These are phyloP conservation scores for Rhizoglyphus robini DNA, from an alignment of 1,140 invertebrate genomes.

Conservation along the genomic window DNA sequence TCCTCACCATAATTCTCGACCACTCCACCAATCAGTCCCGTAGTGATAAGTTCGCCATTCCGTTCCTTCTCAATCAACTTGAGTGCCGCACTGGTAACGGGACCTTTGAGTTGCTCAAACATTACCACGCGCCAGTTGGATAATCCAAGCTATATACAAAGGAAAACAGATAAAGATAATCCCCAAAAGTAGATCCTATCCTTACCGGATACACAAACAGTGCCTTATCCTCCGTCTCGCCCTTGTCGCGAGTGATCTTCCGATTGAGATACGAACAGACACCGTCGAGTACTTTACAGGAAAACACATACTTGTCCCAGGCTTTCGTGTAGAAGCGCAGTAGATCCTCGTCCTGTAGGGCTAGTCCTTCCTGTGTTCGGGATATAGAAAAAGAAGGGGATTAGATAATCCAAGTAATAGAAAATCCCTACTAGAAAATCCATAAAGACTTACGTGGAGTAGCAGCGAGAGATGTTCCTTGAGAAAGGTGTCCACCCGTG, in stretches of 20 bases:
- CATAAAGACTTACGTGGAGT: conserved; percentile 39
- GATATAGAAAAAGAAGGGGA: neutral
- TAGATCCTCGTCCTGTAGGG: conserved; percentile 70
- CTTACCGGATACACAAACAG: no score
- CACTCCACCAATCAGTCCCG: conserved; percentile 84
- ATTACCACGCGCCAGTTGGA: conserved; percentile 95
- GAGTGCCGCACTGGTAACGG: conserved; percentile 89
- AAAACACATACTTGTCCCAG: conserved; percentile 98
- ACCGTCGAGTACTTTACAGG: conserved; percentile 89
- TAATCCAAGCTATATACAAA: conserved; percentile 61
- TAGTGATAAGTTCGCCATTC: conserved; percentile 92
- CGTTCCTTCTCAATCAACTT: conserved; percentile 90
- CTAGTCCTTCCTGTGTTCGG: conserved; percentile 53
- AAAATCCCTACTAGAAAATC: neutral
- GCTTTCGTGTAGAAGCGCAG: conserved; percentile 87
- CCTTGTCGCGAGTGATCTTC: conserved; percentile 90
- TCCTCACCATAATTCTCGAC: conserved; percentile 48
- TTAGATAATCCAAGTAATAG: conserved; percentile 5
- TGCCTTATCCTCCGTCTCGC: conserved; percentile 78
- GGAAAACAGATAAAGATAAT: conserved; percentile 17
- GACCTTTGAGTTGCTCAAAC: conserved; percentile 81
- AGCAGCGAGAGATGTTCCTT: conserved; percentile 66
- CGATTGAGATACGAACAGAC: conserved; percentile 94
- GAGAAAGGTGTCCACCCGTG: conserved; percentile 77
- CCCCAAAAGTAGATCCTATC: conserved; percentile 84